Base-by-base conservation (phyloP, 2,113 vertebrate species). In the Caranx melampygus region DNA sequence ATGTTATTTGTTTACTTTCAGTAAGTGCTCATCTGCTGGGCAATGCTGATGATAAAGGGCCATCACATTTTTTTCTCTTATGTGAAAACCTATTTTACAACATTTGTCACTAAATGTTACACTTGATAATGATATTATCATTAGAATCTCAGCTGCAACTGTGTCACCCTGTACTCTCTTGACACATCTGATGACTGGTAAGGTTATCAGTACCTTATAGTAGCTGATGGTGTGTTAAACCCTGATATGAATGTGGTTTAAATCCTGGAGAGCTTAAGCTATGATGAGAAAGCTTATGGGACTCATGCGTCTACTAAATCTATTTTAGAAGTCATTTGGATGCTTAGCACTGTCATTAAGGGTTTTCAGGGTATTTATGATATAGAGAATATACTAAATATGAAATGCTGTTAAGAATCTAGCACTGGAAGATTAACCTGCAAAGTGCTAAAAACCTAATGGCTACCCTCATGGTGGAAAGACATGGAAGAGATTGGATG, bases 191-290 rank as follows among this genome's bases (percentile, higher is more conserved):
- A 54, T 35, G 49, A 21, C 37, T 1, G 1, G 42, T 75, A n/a
- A 76, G 51, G 65, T 84, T 75, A 81, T 75, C 44, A 45, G 60
- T 75, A 61, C 62, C 42, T 51, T 66, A 81, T 21, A 69, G 72
- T 10, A 44, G 35, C 58, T 76, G 64, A 72, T 84, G 54, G 77
- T 84, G 80, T 81, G 35, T 81, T 87, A 86, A 88, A 65, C 37
- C 42, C 8, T 68, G 52, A 58, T 74, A 58, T 63, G 72, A 71
- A 79, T 82, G 70, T 75, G 61, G 31, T 64, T 74, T 51, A 57
- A 89, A 85, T 86, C 79, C 40, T 67, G 6, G 44, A 7, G 34
- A 78, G 83, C 49, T 82, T 75, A 83, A 79, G 57, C 47, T 82
- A 26, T 52, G 40, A 81, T 74, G 63, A 37, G 66, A 73, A 54